Percentiles rank a stretch among this genome's conserved stretches.
Conservation (phyloP, 2,113 vertebrate species). For the Telmatochromis sp. region DNA sequence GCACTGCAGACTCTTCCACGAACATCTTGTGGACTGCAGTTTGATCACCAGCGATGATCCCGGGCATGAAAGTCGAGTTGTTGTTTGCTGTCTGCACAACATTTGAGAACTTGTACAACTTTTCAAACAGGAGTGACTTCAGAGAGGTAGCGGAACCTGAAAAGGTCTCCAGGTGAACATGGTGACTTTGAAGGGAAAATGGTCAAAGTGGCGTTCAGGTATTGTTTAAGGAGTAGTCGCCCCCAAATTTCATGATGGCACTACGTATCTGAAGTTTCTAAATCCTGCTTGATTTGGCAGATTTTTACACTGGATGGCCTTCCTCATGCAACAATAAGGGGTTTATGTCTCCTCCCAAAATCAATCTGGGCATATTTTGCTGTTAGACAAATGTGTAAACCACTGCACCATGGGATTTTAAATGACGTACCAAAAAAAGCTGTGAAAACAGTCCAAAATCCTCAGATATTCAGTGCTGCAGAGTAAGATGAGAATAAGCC, state of each 20-base stretch:
- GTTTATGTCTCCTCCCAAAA: not conserved
- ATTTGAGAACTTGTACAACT: not conserved
- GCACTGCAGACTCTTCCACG: not conserved
- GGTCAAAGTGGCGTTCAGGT: not conserved
- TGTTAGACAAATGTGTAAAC: not conserved
- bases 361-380: not conserved
- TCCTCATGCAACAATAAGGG: not conserved
- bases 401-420: not conserved
- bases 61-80: accelerated
- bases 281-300: not conserved
- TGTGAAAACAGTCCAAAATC: not conserved
- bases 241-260: not conserved
- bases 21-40: not conserved
- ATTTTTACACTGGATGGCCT: not conserved
- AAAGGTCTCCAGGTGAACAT: not conserved
- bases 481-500: not conserved
- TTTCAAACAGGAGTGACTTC: not conserved
- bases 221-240: not conserved
- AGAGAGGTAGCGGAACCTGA: not conserved
- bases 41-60: not conserved
- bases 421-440: not conserved
- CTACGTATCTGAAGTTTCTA: not conserved
- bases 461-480: not conserved
- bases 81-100: not conserved
- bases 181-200: not conserved